Evolutionary conservation across 2,888 invertebrate species (phyloP).

Genomic region (Melanargia galathea): DNA sequence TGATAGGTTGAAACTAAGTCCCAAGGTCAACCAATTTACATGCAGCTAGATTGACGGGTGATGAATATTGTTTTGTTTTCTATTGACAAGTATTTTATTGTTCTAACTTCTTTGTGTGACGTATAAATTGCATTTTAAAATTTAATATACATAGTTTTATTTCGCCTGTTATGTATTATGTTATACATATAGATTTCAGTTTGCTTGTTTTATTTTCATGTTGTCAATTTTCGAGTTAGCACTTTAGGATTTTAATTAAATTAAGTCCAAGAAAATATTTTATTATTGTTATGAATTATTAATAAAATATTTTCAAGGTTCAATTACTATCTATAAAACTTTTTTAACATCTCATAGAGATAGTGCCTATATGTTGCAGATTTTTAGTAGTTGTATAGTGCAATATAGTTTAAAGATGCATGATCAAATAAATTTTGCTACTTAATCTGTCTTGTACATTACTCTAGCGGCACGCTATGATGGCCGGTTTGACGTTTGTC

Average conservation of each 20-base stretch:
- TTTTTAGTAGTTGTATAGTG: not conserved
- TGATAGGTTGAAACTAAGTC: not conserved
- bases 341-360: slow-evolving; percentile 21
- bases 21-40: too few species aligned
- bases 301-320: slow-evolving; percentile 23
- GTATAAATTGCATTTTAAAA: slow-evolving; percentile 36
- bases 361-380: not conserved
- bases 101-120: slow-evolving; percentile 24
- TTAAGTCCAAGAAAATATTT: slow-evolving; percentile 19
- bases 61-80: slow-evolving; percentile 15
- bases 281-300: not conserved
- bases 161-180: slow-evolving; percentile 11
- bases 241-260: slow-evolving; percentile 9
- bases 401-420: not conserved
- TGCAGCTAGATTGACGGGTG: slow-evolving; percentile 5
- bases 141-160: slow-evolving; percentile 23
- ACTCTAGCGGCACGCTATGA: too few species aligned
- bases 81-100: slow-evolving; percentile 7
- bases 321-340: not conserved
- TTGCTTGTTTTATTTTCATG: slow-evolving; percentile 25
- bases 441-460: not conserved
- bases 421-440: not conserved
- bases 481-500: too few species aligned
- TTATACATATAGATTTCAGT: slow-evolving; percentile 23
- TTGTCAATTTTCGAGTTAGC: slow-evolving; percentile 5